Conservation (phyloP, 2,797 vertebrate genomes). For the Pteronotus mesoamericanus region DNA sequence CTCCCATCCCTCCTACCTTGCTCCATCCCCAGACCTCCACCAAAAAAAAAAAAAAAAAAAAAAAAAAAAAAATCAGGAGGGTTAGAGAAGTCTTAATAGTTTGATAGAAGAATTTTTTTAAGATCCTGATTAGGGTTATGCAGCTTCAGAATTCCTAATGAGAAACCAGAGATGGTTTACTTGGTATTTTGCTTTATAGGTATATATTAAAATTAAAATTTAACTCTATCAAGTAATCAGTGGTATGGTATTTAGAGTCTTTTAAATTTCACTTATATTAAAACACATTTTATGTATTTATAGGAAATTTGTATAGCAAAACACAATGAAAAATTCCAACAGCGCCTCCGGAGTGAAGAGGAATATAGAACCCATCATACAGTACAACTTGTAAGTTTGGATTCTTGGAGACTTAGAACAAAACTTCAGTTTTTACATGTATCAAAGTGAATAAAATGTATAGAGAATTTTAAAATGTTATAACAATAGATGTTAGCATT, state of each 20-base stretch:
- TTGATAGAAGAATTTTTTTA: neutral
- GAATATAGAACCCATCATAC: conserved; percentile 81
- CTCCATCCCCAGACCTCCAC: neutral
- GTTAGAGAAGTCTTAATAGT: neutral
- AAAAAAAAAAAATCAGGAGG: neutral
- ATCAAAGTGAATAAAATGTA: neutral
- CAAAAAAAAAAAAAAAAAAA: neutral
- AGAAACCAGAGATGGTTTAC: neutral
- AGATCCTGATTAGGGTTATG: neutral
- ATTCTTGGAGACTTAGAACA: conserved; percentile 15
- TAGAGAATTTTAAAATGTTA: neutral
- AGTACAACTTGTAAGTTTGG: conserved; percentile 84
- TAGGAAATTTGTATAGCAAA: conserved; percentile 97
- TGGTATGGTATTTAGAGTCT: neutral
- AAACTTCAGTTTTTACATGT: neutral
- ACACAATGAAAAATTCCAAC: conserved; percentile 94
- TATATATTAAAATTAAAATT: neutral
- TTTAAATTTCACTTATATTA: conserved; percentile 31
- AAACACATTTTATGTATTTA: conserved; percentile 57
- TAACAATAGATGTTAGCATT: neutral
- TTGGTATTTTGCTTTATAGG: neutral
- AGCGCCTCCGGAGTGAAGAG: conserved; percentile 82
- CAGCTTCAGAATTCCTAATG: neutral
- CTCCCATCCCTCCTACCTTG: neutral
- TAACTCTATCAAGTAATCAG: neutral